phyloP scores from a whole-genome alignment of 2,888 invertebrate species.

The Scaptomyza caliginosa region DNA sequence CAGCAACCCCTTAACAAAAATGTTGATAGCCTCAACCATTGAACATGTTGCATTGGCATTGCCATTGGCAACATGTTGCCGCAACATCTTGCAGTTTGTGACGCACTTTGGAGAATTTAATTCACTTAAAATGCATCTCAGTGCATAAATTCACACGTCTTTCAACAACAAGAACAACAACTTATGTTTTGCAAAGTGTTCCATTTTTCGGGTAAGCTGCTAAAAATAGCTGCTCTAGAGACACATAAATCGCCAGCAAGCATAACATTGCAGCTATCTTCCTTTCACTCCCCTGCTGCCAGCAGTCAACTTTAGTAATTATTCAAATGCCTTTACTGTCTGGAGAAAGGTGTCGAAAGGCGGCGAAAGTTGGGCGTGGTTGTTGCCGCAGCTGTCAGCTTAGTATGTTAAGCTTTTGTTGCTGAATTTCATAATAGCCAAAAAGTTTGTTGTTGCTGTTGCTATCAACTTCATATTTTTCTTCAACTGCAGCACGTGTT shows the following conservation, averaged over 20 bases:
- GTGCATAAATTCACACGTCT: slow-evolving; percentile 60
- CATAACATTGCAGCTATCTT: slow-evolving; percentile 7
- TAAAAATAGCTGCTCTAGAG: slow-evolving; percentile 50
- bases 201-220: slow-evolving; percentile 35
- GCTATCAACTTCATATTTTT: neutral
- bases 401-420: slow-evolving; percentile 29
- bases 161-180: slow-evolving; percentile 11
- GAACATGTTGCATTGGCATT: slow-evolving; percentile 9
- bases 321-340: slow-evolving; percentile 61
- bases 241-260: slow-evolving; percentile 64
- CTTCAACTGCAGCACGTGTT: slow-evolving; percentile 52
- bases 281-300: slow-evolving; percentile 1
- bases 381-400: slow-evolving; percentile 53
- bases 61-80: slow-evolving; percentile 45
- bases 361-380: slow-evolving; percentile 22
- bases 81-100: slow-evolving; percentile 37
- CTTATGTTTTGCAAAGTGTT: slow-evolving; percentile 12
- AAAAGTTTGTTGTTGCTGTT: slow-evolving; percentile 51
- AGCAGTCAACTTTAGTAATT: slow-evolving; percentile 68
- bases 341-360: slow-evolving; percentile 55
- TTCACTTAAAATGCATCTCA: slow-evolving; percentile 63
- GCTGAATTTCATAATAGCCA: slow-evolving; percentile 67
- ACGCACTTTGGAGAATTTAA: slow-evolving; percentile 53
- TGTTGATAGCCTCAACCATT: neutral
- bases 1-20: slow-evolving; percentile 33